phyloP scores from a whole-genome alignment of 2,113 vertebrate species.

The Odocoileus virginianus region DNA sequence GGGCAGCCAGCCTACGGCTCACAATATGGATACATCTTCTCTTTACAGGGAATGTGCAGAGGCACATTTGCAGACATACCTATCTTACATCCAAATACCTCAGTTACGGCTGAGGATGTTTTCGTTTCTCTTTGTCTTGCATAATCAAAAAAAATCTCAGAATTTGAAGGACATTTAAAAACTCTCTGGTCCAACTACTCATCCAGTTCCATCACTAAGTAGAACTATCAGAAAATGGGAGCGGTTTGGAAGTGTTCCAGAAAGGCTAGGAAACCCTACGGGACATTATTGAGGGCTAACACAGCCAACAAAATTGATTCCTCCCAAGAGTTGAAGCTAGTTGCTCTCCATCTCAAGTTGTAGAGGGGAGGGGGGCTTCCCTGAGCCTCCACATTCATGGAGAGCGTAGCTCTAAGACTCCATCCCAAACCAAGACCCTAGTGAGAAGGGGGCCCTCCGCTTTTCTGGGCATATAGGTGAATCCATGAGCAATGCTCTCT shows the following conservation, averaged over 20 bases:
- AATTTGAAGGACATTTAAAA: not conserved
- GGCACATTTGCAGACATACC: not conserved
- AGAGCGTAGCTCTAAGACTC: not conserved
- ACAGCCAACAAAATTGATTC: not conserved
- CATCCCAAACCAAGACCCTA: not conserved
- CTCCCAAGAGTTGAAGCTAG: not conserved
- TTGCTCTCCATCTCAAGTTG: not conserved
- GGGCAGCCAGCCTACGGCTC: constrained; percentile 56
- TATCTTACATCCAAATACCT: not conserved
- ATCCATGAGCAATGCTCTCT: not conserved
- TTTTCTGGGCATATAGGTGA: not conserved
- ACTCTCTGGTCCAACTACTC: not conserved
- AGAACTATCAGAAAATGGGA: not conserved
- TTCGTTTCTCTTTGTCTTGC: constrained; percentile 46
- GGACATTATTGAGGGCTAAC: not conserved
- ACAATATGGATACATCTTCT: constrained; percentile 17
- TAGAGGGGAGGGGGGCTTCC: not conserved
- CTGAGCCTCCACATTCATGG: not conserved
- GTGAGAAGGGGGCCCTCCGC: not conserved
- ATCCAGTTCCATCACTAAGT: not conserved
- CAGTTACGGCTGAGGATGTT: not conserved
- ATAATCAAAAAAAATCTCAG: not conserved
- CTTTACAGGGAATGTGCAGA: not conserved
- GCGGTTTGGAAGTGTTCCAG: not conserved
- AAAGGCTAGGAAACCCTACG: not conserved